These are phyloP conservation scores for Spisula subtruncata DNA, from an alignment of 2,888 invertebrate species.

Conservation along the genomic window DNA sequence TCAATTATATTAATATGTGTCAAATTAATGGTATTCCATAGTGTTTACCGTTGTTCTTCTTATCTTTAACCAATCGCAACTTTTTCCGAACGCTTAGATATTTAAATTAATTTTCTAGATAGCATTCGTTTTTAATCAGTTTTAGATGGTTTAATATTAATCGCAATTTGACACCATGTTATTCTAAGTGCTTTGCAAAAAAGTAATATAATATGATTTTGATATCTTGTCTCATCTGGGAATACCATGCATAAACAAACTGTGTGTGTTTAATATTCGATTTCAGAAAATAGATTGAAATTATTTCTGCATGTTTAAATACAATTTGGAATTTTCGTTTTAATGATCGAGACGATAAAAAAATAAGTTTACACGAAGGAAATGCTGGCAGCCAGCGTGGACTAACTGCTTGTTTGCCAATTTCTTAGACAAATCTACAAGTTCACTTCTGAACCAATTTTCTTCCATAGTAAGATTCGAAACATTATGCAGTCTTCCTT, in stretches of 20 bases:
- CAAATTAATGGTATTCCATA: background rate
- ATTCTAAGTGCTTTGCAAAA: constrained; percentile 3
- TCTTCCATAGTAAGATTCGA: too few species aligned
- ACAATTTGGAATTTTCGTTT: background rate
- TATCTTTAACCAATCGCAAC: too few species aligned
- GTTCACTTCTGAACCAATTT: too few species aligned
- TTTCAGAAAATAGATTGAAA: background rate
- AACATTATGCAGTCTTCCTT: too few species aligned
- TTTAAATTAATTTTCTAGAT: background rate
- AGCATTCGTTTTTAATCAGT: background rate
- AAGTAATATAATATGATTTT: background rate
- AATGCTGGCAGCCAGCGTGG: background rate
- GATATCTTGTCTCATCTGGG: background rate
- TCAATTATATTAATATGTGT: too few species aligned
- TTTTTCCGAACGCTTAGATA: background rate
- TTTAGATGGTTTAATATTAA: background rate
- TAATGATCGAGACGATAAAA: background rate
- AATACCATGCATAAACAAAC: too few species aligned
- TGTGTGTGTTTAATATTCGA: background rate
- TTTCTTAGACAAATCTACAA: too few species aligned
- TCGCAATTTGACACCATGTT: background rate
- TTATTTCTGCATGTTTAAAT: background rate
- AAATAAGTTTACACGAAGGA: background rate
- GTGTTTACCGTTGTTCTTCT: background rate
- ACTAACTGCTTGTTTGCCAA: too few species aligned